A percentile compares a stretch with the other conserved stretches of the same genome.
Evolutionary conservation across 2,888 invertebrate genomes (phyloP).

Genomic region (Metopia argyrocephala): DNA sequence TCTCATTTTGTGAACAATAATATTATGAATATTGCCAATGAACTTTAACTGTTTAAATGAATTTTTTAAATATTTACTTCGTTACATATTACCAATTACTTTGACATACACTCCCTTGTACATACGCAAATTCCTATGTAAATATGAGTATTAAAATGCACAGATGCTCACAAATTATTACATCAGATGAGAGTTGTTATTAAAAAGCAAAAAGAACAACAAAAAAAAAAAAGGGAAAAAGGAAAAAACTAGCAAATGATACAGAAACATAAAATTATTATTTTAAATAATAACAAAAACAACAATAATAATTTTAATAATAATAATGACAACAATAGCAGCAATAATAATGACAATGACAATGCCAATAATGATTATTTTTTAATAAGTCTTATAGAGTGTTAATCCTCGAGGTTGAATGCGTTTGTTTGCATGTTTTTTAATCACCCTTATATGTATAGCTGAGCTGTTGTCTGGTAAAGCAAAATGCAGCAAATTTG

Average conservation of each 20-base stretch:
- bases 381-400: neutral
- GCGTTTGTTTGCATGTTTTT: neutral
- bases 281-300: neutral
- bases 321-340: neutral
- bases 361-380: neutral
- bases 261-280: neutral
- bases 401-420: neutral
- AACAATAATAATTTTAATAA: neutral
- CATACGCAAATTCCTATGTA: too few relatives aligned
- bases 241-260: neutral
- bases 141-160: neutral
- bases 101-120: neutral
- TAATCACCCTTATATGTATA: neutral
- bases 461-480: too few relatives aligned
- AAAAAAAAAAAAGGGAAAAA: too few relatives aligned
- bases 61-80: constrained; percentile 26
- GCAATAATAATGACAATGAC: neutral
- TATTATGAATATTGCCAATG: neutral
- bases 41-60: constrained; percentile 34
- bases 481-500: too few relatives aligned
- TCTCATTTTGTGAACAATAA: neutral
- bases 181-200: neutral
- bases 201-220: too few relatives aligned
- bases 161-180: neutral
- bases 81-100: neutral